Evolutionary conservation across 1,140 invertebrate genomes (phyloP).

Genomic region (Frieseomelitta varia): DNA sequence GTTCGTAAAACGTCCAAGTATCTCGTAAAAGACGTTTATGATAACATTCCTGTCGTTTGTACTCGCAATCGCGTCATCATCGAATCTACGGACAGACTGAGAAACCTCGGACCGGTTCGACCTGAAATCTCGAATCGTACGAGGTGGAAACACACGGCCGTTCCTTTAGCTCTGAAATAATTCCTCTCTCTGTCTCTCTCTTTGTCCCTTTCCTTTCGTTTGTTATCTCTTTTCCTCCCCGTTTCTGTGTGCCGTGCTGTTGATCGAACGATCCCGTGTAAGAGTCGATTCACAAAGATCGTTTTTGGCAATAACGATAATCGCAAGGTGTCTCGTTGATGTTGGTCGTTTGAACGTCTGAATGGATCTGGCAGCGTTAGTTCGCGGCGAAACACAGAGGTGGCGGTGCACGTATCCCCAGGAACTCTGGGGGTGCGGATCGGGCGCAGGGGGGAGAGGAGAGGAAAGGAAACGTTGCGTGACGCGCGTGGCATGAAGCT

Average conservation of each 20-base stretch:
- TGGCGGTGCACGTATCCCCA: conserved; percentile 74
- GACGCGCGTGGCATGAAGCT: conserved; percentile 60
- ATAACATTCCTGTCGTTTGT: conserved; percentile 60
- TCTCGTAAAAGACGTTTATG: conserved; percentile 77
- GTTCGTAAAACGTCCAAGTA: conserved; percentile 72
- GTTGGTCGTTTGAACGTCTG: conserved; percentile 81
- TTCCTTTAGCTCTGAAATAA: neutral
- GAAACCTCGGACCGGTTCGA: conserved; percentile 59
- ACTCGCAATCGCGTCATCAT: conserved; percentile 36
- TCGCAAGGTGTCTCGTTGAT: conserved; percentile 71
- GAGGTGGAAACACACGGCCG: neutral
- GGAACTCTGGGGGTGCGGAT: neutral
- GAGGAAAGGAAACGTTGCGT: conserved; percentile 51
- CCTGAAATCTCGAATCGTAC: conserved; percentile 41
- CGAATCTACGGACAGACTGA: neutral
- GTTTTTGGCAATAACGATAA: conserved; percentile 65
- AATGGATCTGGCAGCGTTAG: conserved; percentile 78
- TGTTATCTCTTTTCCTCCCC: neutral
- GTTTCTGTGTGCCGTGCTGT: neutral
- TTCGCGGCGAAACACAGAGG: conserved; percentile 73
- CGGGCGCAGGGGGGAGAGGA: conserved; percentile 3
- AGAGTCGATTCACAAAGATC: conserved; percentile 25
- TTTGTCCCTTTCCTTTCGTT: neutral
- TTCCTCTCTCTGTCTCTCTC: neutral
- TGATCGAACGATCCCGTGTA: conserved; percentile 29